These are phyloP conservation scores for Eurypyga helias DNA, from an alignment of 2,113 vertebrate species.

Conservation along the genomic window DNA sequence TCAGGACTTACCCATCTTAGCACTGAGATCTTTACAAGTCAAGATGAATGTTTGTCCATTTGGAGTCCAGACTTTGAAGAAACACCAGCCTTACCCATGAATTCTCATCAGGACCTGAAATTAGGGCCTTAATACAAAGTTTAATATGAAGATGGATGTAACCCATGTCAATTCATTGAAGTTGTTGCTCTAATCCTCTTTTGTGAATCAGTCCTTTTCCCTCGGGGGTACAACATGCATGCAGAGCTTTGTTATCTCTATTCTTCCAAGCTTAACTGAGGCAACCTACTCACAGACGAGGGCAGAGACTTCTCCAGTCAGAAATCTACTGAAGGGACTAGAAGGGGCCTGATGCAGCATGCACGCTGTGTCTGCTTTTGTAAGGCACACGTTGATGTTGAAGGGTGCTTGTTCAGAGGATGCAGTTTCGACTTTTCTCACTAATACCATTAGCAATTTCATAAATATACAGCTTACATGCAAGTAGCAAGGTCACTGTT, in stretches of 20 bases:
- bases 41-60: background rate
- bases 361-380: background rate
- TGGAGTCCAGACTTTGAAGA: background rate
- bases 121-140: background rate
- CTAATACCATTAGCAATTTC: background rate
- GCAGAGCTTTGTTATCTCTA: background rate
- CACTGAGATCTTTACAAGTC: background rate
- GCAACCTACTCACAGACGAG: background rate
- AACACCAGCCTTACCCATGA: background rate
- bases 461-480: background rate
- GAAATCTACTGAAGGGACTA: background rate
- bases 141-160: background rate
- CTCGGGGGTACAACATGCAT: background rate
- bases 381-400: background rate
- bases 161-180: background rate
- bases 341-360: accelerated
- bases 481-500: background rate
- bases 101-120: background rate
- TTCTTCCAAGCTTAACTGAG: conserved; percentile 1
- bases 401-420: background rate
- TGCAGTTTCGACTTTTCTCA: background rate
- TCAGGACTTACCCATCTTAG: background rate
- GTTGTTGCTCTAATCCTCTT: conserved; percentile 34
- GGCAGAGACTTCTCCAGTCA: background rate
- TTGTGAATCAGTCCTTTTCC: background rate